Percentiles rank a stretch among this genome's conserved stretches.
Evolutionary conservation across 2,888 invertebrate genomes (phyloP).

Genomic region (Campoletis raptor): DNA sequence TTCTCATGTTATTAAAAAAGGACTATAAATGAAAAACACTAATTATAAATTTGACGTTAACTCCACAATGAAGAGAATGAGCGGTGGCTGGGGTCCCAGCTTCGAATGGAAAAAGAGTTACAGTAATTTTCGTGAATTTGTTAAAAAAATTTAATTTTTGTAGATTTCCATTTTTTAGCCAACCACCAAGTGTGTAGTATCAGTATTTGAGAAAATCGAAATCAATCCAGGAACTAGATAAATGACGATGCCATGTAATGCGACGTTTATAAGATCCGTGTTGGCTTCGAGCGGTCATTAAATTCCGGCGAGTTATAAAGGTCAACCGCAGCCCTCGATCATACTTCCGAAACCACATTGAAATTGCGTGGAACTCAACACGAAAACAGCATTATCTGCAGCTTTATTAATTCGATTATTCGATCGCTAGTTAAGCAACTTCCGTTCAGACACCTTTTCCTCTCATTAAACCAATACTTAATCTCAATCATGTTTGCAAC

Average conservation of each 20-base stretch:
- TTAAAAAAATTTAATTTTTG: no score
- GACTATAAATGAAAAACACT: no score
- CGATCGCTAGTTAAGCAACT: neutral
- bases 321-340: conserved; percentile 11
- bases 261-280: neutral
- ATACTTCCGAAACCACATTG: neutral
- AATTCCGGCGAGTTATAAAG: conserved; percentile 3
- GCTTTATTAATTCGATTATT: neutral
- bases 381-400: conserved; percentile 25
- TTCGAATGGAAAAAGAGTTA: no score
- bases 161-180: no score
- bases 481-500: neutral
- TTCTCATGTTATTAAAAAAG: no score
- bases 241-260: conserved; percentile 3
- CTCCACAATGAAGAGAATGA: no score
- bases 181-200: no score
- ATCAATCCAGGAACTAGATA: neutral
- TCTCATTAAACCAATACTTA: neutral
- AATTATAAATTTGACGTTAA: no score
- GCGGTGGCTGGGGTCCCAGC: no score
- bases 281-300: neutral
- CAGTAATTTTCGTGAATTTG: no score
- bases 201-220: neutral
- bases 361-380: conserved; percentile 28
- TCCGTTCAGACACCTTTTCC: neutral